Conservation (phyloP, 2,113 vertebrate species). For the Carettochelys insculpta region DNA sequence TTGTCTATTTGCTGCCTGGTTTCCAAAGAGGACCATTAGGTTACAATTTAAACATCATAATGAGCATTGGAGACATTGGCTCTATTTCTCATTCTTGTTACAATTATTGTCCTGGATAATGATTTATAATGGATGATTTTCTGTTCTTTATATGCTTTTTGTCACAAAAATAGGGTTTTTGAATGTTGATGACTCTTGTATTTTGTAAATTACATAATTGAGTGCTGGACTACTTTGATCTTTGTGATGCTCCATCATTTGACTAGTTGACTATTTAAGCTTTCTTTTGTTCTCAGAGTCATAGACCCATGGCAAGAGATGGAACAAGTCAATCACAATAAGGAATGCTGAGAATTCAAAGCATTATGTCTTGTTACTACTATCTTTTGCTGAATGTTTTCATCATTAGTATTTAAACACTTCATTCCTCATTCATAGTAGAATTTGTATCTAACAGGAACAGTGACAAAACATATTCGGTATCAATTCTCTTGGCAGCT, state of each 20-base stretch:
- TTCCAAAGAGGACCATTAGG: neutral
- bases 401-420: accelerated
- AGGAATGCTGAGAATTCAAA: neutral
- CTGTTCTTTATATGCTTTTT: neutral
- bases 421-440: neutral
- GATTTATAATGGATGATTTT: neutral
- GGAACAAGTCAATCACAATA: neutral
- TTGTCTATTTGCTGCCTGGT: neutral
- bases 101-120: neutral
- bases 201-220: neutral
- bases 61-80: neutral
- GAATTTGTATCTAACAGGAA: neutral
- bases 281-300: neutral
- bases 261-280: neutral
- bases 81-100: neutral
- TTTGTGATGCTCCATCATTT: neutral
- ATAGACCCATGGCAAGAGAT: neutral
- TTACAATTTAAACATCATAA: neutral
- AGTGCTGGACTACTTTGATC: slow-evolving; percentile 17
- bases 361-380: accelerated
- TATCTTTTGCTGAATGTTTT: neutral
- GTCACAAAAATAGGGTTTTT: neutral
- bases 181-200: neutral
- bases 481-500: neutral
- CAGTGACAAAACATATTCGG: neutral